These are phyloP conservation scores for Falco berigora DNA, from an alignment of 2,797 vertebrate genomes.

Conservation along the genomic window DNA sequence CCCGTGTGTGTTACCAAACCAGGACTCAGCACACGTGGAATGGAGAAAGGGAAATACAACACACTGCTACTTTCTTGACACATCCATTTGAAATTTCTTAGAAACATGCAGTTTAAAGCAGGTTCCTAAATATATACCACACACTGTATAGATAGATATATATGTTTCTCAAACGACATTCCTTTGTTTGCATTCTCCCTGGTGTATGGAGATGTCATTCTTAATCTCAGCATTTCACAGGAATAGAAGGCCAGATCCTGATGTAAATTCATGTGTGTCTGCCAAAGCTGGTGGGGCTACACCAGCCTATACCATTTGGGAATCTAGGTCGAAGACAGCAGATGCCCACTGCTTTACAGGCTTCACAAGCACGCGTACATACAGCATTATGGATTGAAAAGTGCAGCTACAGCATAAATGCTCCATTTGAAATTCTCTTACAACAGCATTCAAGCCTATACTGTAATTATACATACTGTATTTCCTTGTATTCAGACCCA, in stretches of 20 bases:
- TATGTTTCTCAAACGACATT: background rate
- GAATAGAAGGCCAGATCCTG: background rate
- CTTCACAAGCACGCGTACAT: background rate
- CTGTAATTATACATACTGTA: slow-evolving; percentile 82
- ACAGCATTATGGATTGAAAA: slow-evolving; percentile 36
- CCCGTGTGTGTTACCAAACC: background rate
- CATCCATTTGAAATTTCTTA: background rate
- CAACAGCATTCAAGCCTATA: slow-evolving; percentile 60
- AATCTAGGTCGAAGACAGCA: slow-evolving; percentile 23
- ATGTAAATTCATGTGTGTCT: background rate
- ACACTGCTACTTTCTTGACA: background rate
- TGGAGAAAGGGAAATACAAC: background rate
- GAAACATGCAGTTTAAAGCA: background rate
- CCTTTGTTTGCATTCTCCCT: background rate
- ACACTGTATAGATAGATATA: fast-evolving
- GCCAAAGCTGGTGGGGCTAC: background rate
- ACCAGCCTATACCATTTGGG: background rate
- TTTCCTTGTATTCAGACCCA: slow-evolving; percentile 69
- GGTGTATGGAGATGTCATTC: background rate
- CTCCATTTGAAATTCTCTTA: slow-evolving; percentile 56
- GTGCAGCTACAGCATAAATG: slow-evolving; percentile 68
- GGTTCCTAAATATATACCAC: background rate
- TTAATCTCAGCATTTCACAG: background rate
- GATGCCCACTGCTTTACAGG: slow-evolving; percentile 26
- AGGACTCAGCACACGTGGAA: background rate